Evolutionary conservation across 2,888 invertebrate genomes (phyloP).

Genomic region (Cylloceria caligata): DNA sequence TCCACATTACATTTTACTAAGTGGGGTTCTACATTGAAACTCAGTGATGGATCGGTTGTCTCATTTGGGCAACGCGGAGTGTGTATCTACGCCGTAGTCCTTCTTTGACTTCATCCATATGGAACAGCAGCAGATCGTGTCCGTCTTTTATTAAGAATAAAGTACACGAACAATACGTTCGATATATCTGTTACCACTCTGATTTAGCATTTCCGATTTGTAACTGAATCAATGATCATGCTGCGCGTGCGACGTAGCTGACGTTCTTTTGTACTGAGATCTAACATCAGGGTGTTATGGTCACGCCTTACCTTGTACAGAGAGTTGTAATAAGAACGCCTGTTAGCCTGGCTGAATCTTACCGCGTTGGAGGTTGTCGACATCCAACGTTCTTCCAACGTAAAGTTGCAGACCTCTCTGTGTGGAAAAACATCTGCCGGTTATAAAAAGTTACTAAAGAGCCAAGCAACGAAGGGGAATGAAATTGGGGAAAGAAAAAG

Average conservation of each 20-base stretch:
- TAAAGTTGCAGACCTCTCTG: not conserved
- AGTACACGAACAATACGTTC: slow-evolving; percentile 3
- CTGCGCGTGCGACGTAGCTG: too few species aligned
- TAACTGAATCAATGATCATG: too few species aligned
- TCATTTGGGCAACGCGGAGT: not conserved
- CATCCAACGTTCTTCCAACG: slow-evolving; percentile 24
- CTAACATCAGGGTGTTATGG: slow-evolving; percentile 28
- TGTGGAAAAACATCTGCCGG: slow-evolving; percentile 57
- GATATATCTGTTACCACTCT: not conserved
- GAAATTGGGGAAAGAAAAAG: slow-evolving; percentile 31
- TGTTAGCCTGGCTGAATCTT: not conserved
- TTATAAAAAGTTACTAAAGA: slow-evolving; percentile 42
- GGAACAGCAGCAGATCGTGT: slow-evolving; percentile 2
- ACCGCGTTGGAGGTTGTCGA: slow-evolving; percentile 14
- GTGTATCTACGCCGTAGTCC: not conserved
- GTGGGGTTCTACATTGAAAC: not conserved
- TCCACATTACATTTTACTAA: slow-evolving; percentile 23
- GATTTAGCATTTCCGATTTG: not conserved
- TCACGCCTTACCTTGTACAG: slow-evolving; percentile 28
- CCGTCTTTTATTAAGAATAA: not conserved
- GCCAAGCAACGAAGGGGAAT: not conserved
- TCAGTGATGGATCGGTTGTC: slow-evolving; percentile 40
- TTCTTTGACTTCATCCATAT: not conserved
- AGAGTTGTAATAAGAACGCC: slow-evolving; percentile 17
- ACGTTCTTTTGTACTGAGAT: slow-evolving; percentile 25